Evolutionary conservation across 1,140 invertebrate species (phyloP).

Genomic region (Scaptomyza hsui): DNA sequence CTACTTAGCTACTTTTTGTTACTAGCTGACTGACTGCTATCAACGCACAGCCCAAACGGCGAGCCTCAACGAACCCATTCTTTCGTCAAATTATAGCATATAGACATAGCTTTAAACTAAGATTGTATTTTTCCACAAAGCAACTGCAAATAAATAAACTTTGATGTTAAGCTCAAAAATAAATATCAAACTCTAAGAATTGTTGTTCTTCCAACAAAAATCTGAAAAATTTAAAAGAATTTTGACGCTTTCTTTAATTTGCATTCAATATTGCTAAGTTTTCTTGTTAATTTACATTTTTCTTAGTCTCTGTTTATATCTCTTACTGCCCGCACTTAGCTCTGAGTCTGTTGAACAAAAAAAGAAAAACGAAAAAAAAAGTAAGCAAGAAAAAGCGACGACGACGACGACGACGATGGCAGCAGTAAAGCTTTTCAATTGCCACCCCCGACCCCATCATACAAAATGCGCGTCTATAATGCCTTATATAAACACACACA

Average conservation of each 20-base stretch:
- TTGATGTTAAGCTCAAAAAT: no score
- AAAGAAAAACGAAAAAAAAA: constrained; percentile 23
- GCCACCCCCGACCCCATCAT: constrained; percentile 56
- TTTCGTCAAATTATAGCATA: no score
- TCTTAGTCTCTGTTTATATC: not conserved
- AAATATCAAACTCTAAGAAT: no score
- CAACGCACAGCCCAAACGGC: no score
- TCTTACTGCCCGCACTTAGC: constrained; percentile 5
- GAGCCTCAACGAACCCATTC: no score
- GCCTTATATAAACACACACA: constrained; percentile 69
- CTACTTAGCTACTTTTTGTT: no score
- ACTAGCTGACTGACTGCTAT: no score
- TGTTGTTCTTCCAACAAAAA: no score
- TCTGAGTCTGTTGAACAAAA: constrained; percentile 23
- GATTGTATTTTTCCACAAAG: not conserved
- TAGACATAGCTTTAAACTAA: not conserved
- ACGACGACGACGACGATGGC: constrained; percentile 38
- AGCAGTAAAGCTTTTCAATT: constrained; percentile 81
- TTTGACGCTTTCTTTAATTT: not conserved
- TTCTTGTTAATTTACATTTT: not conserved
- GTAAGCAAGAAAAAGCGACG: constrained; percentile 48
- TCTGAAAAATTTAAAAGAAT: no score
- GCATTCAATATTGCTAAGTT: not conserved
- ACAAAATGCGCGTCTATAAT: constrained; percentile 77
- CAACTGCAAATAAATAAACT: not conserved